A percentile compares a stretch with the other conserved stretches of the same genome.
Conservation (phyloP, 1,140 invertebrate species). For the Neodiprion virginianus region DNA sequence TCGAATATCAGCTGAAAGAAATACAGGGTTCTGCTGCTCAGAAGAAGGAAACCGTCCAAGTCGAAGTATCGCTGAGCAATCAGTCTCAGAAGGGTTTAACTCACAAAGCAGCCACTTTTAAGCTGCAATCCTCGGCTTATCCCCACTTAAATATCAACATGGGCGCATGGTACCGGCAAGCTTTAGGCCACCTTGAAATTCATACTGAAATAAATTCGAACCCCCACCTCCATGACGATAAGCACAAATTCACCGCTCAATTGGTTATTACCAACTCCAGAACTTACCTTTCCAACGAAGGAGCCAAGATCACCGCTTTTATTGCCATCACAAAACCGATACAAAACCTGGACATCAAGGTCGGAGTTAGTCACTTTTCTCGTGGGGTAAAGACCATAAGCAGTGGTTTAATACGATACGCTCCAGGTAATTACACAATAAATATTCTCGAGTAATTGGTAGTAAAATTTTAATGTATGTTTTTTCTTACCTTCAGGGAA, state of each 20-base stretch:
- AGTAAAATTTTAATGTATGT: conserved; percentile 14
- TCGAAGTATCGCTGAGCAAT: conserved; percentile 72
- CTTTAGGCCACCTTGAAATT: conserved; percentile 63
- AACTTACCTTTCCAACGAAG: conserved; percentile 56
- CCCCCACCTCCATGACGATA: conserved; percentile 60
- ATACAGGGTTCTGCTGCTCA: conserved; percentile 41
- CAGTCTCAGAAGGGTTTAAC: conserved; percentile 68
- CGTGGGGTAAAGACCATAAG: conserved; percentile 49
- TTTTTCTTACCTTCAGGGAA: conserved; percentile 57
- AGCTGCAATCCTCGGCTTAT: conserved; percentile 76
- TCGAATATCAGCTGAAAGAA: conserved; percentile 73
- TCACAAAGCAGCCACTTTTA: conserved; percentile 66
- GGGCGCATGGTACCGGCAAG: conserved; percentile 69
- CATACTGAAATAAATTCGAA: conserved; percentile 62
- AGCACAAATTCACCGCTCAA: conserved; percentile 64
- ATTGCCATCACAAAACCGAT: conserved; percentile 59
- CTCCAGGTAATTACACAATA: conserved; percentile 48
- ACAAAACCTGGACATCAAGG: conserved; percentile 60
- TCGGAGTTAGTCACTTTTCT: conserved; percentile 52
- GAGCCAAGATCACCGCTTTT: conserved; percentile 55
- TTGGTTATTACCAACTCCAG: conserved; percentile 64
- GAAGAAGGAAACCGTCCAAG: conserved; percentile 71
- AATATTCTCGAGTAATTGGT: not conserved
- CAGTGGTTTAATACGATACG: conserved; percentile 57
- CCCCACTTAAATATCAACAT: conserved; percentile 76